Conservation (phyloP, 2,888 invertebrate species). For the Lasioglossum oenotherae region DNA sequence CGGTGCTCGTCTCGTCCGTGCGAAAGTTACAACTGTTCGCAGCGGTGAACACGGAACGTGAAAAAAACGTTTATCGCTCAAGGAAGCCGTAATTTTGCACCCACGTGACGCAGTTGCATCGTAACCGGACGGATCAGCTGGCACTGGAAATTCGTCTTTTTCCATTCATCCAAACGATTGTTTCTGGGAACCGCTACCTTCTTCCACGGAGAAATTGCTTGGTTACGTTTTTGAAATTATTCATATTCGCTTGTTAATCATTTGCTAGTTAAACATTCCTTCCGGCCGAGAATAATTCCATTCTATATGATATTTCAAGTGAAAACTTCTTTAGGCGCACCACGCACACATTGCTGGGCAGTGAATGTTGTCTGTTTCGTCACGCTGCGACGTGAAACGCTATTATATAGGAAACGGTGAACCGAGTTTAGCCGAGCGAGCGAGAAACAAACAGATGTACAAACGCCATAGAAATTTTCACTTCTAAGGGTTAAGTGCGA, state of each 20-base stretch:
- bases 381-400: too few relatives aligned
- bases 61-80: slow-evolving; percentile 22
- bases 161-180: slow-evolving; percentile 10
- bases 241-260: background rate
- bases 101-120: background rate
- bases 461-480: too few relatives aligned
- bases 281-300: too few relatives aligned
- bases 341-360: too few relatives aligned
- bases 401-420: too few relatives aligned
- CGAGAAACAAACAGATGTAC: too few relatives aligned
- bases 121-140: slow-evolving; percentile 1
- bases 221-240: background rate
- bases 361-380: too few relatives aligned
- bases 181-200: background rate
- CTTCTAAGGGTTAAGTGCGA: too few relatives aligned
- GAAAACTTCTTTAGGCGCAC: too few relatives aligned
- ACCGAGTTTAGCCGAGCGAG: too few relatives aligned
- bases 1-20: slow-evolving; percentile 20
- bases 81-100: slow-evolving; percentile 19
- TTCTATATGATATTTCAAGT: too few relatives aligned
- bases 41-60: slow-evolving; percentile 19
- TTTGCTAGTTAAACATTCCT: too few relatives aligned
- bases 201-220: background rate
- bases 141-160: background rate
- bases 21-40: slow-evolving; percentile 41